A percentile compares a stretch with the other conserved stretches of the same genome.
Evolutionary conservation across 2,888 invertebrate genomes (phyloP).

Genomic region (Drosophila mulleri): DNA sequence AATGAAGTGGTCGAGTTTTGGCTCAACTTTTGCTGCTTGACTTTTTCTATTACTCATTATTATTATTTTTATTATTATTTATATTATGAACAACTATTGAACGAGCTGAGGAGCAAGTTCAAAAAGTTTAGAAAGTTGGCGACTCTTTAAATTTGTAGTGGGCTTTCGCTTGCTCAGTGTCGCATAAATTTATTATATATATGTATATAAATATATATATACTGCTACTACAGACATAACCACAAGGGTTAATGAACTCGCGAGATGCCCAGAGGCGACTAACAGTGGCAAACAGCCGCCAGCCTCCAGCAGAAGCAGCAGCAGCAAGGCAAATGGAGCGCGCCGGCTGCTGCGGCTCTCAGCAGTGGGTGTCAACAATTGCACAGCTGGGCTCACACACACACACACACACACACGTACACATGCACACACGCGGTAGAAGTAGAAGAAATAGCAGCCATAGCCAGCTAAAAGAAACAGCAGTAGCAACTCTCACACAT

Average conservation of each 20-base stretch:
- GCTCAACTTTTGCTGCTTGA: constrained; percentile 20
- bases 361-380: constrained; percentile 75
- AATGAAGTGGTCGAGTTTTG: constrained; percentile 53
- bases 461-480: constrained; percentile 53
- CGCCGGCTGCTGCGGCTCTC: constrained; percentile 63
- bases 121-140: constrained; percentile 52
- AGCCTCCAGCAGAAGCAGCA: constrained; percentile 46
- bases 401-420: constrained; percentile 31
- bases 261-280: constrained; percentile 46
- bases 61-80: constrained; percentile 26
- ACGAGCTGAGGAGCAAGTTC: constrained; percentile 32
- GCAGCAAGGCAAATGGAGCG: constrained; percentile 67
- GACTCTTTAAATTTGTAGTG: constrained; percentile 36
- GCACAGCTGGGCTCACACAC: constrained; percentile 71
- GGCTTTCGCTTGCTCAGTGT: constrained; percentile 29
- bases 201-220: constrained; percentile 29
- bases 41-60: constrained; percentile 3
- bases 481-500: constrained; percentile 30
- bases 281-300: constrained; percentile 59
- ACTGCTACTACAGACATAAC: constrained; percentile 41
- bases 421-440: constrained; percentile 18
- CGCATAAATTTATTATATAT: constrained; percentile 40
- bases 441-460: constrained; percentile 57
- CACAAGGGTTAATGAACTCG: constrained; percentile 72
- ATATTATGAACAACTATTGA: constrained; percentile 31